Percentiles rank a stretch among this genome's conserved stretches.
These are phyloP conservation scores for Holothuria glaberrima DNA, from an alignment of 35 echinoderm and acorn worm species.

Conservation along the genomic window DNA sequence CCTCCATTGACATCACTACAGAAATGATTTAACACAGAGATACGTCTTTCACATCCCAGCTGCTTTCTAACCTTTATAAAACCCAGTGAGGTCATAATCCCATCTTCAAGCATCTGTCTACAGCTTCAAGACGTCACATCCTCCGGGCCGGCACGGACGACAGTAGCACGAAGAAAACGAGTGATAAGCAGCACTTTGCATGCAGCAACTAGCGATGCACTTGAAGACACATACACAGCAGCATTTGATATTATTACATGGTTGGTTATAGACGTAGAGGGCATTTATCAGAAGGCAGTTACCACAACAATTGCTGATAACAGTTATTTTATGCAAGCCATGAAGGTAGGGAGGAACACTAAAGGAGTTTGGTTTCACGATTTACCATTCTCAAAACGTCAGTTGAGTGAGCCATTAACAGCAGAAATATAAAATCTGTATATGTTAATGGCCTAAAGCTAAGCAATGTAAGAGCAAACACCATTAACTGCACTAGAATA, in stretches of 20 bases:
- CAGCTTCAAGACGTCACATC: slow-evolving; percentile 51
- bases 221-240: neutral
- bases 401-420: too few species aligned
- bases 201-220: neutral
- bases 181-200: neutral
- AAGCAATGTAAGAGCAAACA: too few species aligned
- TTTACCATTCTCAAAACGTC: neutral
- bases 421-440: too few species aligned
- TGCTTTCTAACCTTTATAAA: slow-evolving; percentile 48
- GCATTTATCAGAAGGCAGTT: slow-evolving; percentile 23
- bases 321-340: slow-evolving; percentile 14
- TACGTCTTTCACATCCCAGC: slow-evolving; percentile 37
- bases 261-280: neutral
- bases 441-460: too few species aligned
- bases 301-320: slow-evolving; percentile 31
- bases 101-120: slow-evolving; percentile 52
- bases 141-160: neutral
- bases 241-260: slow-evolving; percentile 4
- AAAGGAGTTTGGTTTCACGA: neutral
- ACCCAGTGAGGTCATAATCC: slow-evolving; percentile 52
- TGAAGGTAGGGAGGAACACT: neutral
- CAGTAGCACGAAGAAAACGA: neutral
- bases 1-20: slow-evolving; percentile 36
- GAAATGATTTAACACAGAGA: slow-evolving; percentile 36
- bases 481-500: too few species aligned